Evolutionary conservation across 2,888 invertebrate genomes (phyloP).

Genomic region (Lycophotia porphyrea): DNA sequence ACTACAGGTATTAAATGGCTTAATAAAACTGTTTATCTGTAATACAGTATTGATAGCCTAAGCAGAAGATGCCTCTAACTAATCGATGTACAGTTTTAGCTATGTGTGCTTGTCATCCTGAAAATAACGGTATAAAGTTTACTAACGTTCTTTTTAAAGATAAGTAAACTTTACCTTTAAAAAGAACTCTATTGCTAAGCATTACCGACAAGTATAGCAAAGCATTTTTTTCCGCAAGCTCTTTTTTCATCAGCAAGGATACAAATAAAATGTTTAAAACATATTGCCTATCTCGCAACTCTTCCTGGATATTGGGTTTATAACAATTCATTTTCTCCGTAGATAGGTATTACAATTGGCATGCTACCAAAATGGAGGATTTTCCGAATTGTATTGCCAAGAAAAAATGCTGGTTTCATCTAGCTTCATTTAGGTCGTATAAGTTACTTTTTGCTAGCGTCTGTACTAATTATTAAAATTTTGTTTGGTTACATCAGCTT

Average conservation of each 20-base stretch:
- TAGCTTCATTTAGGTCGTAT: constrained; percentile 66
- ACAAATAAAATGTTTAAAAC: constrained; percentile 61
- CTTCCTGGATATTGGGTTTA: constrained; percentile 61
- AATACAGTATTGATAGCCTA: not conserved
- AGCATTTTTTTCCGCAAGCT: not conserved
- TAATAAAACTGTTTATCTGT: not conserved
- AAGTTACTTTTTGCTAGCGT: constrained; percentile 54
- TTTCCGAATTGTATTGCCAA: constrained; percentile 76
- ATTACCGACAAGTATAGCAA: not conserved
- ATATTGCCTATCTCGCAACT: constrained; percentile 55
- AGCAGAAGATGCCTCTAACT: not conserved
- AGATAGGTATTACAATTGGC: constrained; percentile 80
- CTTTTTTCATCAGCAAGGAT: constrained; percentile 12
- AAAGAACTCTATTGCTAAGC: not conserved
- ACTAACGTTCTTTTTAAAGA: not conserved
- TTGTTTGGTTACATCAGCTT: constrained; percentile 4
- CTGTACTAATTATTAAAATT: constrained; percentile 46
- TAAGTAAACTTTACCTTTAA: not conserved
- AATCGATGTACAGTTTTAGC: not conserved
- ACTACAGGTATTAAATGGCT: too few relatives aligned
- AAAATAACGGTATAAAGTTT: not conserved
- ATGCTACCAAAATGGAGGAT: constrained; percentile 73
- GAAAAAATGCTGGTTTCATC: constrained; percentile 77
- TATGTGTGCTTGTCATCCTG: not conserved
- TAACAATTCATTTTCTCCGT: constrained; percentile 77